Conservation (phyloP, 2,888 invertebrate genomes). For the Drosophila trichaetosa region DNA sequence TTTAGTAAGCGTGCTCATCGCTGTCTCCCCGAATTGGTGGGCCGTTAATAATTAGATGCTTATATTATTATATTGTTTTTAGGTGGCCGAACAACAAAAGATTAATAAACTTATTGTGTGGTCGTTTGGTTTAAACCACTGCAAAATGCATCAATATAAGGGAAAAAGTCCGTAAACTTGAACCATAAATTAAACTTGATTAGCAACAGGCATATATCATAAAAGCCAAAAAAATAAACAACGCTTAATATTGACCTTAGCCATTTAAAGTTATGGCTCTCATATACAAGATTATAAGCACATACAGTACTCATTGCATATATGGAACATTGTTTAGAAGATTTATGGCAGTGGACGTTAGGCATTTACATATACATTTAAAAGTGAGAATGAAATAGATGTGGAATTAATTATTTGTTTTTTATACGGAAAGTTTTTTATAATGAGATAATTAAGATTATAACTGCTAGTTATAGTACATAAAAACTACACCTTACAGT, state of each 20-base stretch:
- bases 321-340: constrained; percentile 15
- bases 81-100: constrained; percentile 15
- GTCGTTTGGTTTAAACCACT: constrained; percentile 36
- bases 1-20: constrained; percentile 34
- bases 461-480: not conserved
- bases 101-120: constrained; percentile 26
- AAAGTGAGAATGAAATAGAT: not conserved
- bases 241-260: constrained; percentile 23
- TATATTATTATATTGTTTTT: constrained; percentile 24
- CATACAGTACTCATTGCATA: constrained; percentile 14
- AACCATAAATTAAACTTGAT: constrained; percentile 52
- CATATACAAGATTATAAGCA: not conserved
- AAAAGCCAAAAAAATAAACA: constrained; percentile 31
- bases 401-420: not conserved
- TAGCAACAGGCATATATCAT: constrained; percentile 42
- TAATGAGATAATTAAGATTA: not conserved
- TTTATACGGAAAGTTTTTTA: not conserved
- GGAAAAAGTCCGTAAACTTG: constrained; percentile 18
- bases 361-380: not conserved
- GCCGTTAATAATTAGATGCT: constrained; percentile 54
- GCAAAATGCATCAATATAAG: constrained; percentile 46
- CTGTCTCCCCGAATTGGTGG: constrained; percentile 38
- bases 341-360: constrained; percentile 12
- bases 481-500: not conserved
- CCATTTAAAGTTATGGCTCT: constrained; percentile 16